These are phyloP conservation scores for Carduelis carduelis DNA, from an alignment of 2,797 vertebrate genomes.

Conservation along the genomic window DNA sequence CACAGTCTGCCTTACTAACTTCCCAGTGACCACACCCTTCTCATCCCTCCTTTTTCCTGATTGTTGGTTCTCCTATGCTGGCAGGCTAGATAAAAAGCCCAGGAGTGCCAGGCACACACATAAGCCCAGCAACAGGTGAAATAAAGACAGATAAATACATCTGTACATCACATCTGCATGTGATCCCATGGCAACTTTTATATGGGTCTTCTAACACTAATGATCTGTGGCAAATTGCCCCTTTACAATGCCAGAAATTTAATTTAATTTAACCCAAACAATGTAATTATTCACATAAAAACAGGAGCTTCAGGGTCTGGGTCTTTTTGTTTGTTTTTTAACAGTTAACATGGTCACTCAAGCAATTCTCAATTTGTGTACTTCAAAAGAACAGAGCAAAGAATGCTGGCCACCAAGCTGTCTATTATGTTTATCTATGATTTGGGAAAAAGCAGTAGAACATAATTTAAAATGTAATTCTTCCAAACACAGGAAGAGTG, in stretches of 20 bases:
- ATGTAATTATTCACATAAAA: neutral
- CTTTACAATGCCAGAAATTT: neutral
- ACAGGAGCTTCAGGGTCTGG: neutral
- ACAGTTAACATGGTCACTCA: neutral
- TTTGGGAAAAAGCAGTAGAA: neutral
- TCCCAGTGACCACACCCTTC: accelerated
- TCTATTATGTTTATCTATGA: neutral
- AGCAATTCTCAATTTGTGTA: neutral
- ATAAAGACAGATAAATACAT: neutral
- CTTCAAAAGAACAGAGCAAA: neutral
- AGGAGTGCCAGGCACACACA: neutral
- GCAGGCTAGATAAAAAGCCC: neutral
- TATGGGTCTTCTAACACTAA: neutral
- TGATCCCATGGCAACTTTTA: neutral
- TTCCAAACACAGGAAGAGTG: neutral
- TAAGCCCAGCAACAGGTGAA: neutral
- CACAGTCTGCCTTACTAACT: neutral
- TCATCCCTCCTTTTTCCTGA: neutral
- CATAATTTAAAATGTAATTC: neutral
- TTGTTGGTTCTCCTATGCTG: neutral
- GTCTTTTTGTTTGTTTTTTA: neutral
- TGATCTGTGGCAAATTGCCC: neutral
- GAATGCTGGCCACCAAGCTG: neutral
- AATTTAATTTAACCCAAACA: neutral
- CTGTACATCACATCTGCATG: neutral